A percentile compares a stretch with the other conserved stretches of the same genome.
These are phyloP conservation scores for Antitype chi DNA, from an alignment of 2,888 invertebrate species.

Conservation along the genomic window DNA sequence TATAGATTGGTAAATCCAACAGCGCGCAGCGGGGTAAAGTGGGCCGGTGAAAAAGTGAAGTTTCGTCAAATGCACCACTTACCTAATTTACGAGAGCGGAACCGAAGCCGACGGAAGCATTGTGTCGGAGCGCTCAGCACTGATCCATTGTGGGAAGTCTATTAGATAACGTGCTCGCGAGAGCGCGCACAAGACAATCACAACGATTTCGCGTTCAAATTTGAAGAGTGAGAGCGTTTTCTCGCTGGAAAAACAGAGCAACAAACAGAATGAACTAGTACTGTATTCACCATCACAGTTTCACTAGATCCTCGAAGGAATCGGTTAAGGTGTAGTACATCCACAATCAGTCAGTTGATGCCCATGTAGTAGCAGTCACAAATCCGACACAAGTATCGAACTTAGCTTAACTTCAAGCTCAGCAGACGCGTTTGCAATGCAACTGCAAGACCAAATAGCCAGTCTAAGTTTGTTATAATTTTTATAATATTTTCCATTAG, in stretches of 20 bases:
- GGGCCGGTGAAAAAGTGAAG: constrained; percentile 87
- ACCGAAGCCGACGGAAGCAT: constrained; percentile 86
- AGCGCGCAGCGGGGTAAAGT: constrained; percentile 75
- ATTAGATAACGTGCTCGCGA: constrained; percentile 87
- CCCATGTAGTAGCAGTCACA: background rate
- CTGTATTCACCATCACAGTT: constrained; percentile 8
- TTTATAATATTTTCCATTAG: constrained; percentile 72
- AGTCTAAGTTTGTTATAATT: constrained; percentile 49
- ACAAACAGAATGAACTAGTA: constrained; percentile 29
- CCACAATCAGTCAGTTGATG: background rate
- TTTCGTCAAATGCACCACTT: constrained; percentile 89
- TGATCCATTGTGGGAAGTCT: constrained; percentile 83
- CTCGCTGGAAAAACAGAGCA: constrained; percentile 46
- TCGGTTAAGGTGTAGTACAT: background rate
- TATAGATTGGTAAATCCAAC: constrained; percentile 78
- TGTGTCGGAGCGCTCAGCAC: constrained; percentile 79
- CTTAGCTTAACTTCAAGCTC: background rate
- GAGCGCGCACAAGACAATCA: constrained; percentile 84
- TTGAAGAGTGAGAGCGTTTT: constrained; percentile 82
- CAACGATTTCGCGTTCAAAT: constrained; percentile 79
- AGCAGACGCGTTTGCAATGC: constrained; percentile 6
- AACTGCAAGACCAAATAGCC: background rate
- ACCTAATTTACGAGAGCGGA: constrained; percentile 90
- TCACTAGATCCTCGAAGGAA: background rate
- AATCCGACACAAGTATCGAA: background rate